These are phyloP conservation scores for Euspilapteryx auroguttella DNA, from an alignment of 2,888 invertebrate species.

Conservation along the genomic window DNA sequence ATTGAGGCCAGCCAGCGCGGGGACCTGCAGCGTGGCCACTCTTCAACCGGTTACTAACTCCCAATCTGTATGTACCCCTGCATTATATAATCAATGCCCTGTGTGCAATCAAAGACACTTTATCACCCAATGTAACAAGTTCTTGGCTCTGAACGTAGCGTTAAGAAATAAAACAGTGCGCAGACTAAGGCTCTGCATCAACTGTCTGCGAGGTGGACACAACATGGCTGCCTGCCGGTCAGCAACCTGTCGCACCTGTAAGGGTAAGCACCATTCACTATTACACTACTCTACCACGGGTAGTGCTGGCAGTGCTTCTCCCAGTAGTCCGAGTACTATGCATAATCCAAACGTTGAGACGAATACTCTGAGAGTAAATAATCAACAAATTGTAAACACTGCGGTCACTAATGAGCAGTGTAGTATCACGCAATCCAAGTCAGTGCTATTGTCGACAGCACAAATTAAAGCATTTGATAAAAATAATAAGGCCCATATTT, in stretches of 20 bases:
- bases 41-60: too few relatives aligned
- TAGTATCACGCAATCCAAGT: not conserved
- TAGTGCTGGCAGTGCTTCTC: too few relatives aligned
- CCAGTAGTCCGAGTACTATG: too few relatives aligned
- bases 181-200: conserved; percentile 4
- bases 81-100: conserved; percentile 2
- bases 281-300: conserved; percentile 4
- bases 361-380: too few relatives aligned
- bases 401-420: not conserved
- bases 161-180: not conserved
- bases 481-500: conserved; percentile 3
- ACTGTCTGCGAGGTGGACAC: conserved; percentile 6
- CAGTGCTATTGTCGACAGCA: conserved; percentile 4
- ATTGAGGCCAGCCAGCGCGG: too few relatives aligned
- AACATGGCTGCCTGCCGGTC: conserved; percentile 4
- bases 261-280: conserved; percentile 7
- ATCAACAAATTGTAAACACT: not conserved
- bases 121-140: conserved; percentile 2
- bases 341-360: too few relatives aligned
- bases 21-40: too few relatives aligned
- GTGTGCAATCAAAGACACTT: conserved; percentile 3
- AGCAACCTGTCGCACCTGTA: conserved; percentile 3
- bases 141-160: conserved; percentile 1
- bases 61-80: too few relatives aligned
- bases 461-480: conserved; percentile 3